Conservation (phyloP, 2,888 invertebrate genomes). For the Epicampocera succincta region DNA sequence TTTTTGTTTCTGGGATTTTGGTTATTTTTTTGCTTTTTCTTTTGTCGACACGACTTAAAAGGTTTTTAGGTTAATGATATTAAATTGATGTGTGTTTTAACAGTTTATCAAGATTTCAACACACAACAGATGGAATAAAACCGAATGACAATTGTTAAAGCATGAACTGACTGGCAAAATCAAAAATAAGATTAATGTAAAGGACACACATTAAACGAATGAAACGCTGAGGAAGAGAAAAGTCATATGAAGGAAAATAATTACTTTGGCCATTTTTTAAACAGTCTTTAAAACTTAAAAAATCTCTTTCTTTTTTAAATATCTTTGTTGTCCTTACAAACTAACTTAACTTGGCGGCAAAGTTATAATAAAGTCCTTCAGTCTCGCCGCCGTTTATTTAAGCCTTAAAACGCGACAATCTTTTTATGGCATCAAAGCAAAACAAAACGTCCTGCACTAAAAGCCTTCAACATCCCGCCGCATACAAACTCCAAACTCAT, state of each 20-base stretch:
- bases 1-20: constrained; percentile 10
- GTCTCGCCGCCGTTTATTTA: constrained; percentile 67
- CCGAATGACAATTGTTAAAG: constrained; percentile 55
- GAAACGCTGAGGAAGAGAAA: not conserved
- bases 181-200: constrained; percentile 46
- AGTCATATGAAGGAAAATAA: too few species aligned
- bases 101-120: constrained; percentile 37
- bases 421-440: constrained; percentile 25
- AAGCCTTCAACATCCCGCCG: constrained; percentile 24
- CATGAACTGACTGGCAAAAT: constrained; percentile 6
- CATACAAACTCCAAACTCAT: constrained; percentile 31
- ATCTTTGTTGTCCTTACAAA: constrained; percentile 51
- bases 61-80: constrained; percentile 69
- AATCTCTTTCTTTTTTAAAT: not conserved
- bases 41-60: constrained; percentile 47
- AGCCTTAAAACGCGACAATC: constrained; percentile 67
- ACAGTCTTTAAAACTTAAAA: not conserved
- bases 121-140: constrained; percentile 56
- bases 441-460: constrained; percentile 21
- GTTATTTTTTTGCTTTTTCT: constrained; percentile 4
- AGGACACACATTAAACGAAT: constrained; percentile 11
- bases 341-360: constrained; percentile 68
- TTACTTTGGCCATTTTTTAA: not conserved
- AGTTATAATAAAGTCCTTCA: constrained; percentile 58
- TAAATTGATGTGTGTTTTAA: constrained; percentile 61